Evolutionary conservation across 2,888 invertebrate species (phyloP), one percentile per base, ranked within the genome.

Genomic region (Leucophenga montana): DNA sequence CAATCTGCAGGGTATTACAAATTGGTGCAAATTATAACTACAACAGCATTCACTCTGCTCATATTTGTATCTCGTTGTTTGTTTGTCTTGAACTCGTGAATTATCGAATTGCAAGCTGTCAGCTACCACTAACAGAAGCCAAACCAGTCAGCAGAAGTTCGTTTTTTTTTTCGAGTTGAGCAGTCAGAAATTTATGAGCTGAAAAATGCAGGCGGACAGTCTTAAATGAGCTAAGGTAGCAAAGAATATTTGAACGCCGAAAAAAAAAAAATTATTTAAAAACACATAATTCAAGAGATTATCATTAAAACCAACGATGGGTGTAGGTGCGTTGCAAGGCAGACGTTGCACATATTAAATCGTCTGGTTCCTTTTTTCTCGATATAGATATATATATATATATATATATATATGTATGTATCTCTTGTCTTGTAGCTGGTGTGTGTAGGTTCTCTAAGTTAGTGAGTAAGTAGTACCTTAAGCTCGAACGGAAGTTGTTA

Each of bases 271-370:
- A 86, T 87, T 87, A 87, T 88, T 87, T 87, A 86, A 86, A 87
- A 88, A 85, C 85, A 83, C 86, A 87, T 87, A 87, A 86, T 85
- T 87, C 85, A 88, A 73, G 76, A 88, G 87, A 87, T 87, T 87
- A 87, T 87, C 87, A 87, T 87, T 87, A 88, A 87, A 87, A 86
- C 8, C 39, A 39, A 77, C 81, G 78, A 86, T 87, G 85, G 87
- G 88, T 79, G 87, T 85, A 82, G 79, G 73, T 53, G 33, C 50
- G 53, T 16, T 31, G 27, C 65, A 27, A 13, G 1, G n/a, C 68
- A 74, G 70, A 73, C 68, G 33, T 18, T 14, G 31, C 11, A n/a
- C n/a, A 33, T 4, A 6, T 16, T 53, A 31, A 22, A 20, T n/a
- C 13, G 62, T 6, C 46, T 64, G 9, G 50, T 48, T 18, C 67